Evolutionary conservation across 2,888 invertebrate species (phyloP).

Genomic region (Augochlorella aurata): DNA sequence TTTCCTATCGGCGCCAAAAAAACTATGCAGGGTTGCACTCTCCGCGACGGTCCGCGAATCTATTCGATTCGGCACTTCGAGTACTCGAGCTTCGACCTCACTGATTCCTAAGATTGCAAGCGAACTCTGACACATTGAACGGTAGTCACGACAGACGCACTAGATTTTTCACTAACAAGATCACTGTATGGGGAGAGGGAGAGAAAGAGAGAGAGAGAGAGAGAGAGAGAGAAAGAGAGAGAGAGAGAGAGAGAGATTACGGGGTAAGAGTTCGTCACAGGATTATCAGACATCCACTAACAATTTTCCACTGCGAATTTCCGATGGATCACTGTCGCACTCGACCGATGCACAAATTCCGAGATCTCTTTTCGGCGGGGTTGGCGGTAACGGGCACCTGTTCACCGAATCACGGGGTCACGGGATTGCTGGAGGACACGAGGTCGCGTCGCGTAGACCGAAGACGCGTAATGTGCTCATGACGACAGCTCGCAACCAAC

Average conservation of each 20-base stretch:
- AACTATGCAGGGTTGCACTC: not conserved
- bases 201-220: too few relatives aligned
- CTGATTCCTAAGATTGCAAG: not conserved
- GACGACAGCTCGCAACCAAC: conserved; percentile 79
- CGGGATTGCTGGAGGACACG: conserved; percentile 45
- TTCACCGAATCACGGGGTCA: conserved; percentile 40
- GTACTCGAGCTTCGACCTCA: not conserved
- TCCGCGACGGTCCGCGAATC: not conserved
- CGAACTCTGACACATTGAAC: too few relatives aligned
- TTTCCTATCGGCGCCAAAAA: not conserved
- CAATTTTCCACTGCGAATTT: not conserved
- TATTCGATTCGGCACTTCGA: not conserved
- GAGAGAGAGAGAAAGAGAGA: too few relatives aligned
- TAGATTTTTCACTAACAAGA: too few relatives aligned
- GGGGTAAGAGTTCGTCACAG: not conserved
- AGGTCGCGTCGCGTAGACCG: conserved; percentile 50
- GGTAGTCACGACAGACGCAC: too few relatives aligned
- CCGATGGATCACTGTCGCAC: not conserved
- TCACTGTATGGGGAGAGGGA: too few relatives aligned
- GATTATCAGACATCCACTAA: not conserved
- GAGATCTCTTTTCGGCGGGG: not conserved
- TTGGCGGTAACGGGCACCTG: conserved; percentile 10
- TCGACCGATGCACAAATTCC: conserved; percentile 24
- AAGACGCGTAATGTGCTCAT: conserved; percentile 69
- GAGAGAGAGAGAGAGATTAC: not conserved